A percentile compares a stretch with the other conserved stretches of the same genome.
Evolutionary conservation across 2,113 vertebrate species (phyloP).

Genomic region (Perccottus glenii): DNA sequence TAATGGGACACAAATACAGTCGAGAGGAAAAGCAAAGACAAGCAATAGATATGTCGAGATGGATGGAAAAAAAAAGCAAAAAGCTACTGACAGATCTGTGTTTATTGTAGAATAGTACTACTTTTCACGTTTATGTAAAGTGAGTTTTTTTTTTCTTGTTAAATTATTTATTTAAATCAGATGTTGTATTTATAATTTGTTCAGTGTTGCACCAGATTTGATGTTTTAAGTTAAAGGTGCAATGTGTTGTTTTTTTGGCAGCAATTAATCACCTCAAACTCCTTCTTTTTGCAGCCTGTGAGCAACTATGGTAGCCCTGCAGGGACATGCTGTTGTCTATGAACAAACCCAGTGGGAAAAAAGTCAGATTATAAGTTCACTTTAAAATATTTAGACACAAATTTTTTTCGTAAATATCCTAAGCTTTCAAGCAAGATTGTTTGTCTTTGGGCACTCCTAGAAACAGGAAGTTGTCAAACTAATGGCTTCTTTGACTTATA

Average conservation of each 20-base stretch:
- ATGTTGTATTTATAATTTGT: slow-evolving; percentile 57
- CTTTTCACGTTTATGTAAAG: slow-evolving; percentile 32
- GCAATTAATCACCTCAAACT: too few relatives aligned
- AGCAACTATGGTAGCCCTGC: not conserved
- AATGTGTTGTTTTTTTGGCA: not conserved
- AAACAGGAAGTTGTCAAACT: too few relatives aligned
- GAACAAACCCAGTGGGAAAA: not conserved
- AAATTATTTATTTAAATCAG: slow-evolving; percentile 59
- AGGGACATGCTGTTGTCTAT: not conserved
- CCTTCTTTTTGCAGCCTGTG: too few relatives aligned
- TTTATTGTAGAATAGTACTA: slow-evolving; percentile 26
- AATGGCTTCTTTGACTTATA: not conserved
- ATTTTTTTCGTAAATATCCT: too few relatives aligned
- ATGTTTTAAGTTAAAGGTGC: slow-evolving; percentile 4
- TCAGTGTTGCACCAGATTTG: slow-evolving; percentile 31
- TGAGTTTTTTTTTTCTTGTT: slow-evolving; percentile 14
- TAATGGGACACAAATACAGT: not conserved
- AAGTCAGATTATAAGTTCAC: too few relatives aligned
- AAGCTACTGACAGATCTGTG: slow-evolving; percentile 28
- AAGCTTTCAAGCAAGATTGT: too few relatives aligned
- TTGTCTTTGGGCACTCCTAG: too few relatives aligned
- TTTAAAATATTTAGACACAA: too few relatives aligned
- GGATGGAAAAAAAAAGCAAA: not conserved
- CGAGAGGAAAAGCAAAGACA: not conserved
- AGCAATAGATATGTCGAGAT: slow-evolving; percentile 44